phyloP scores from a whole-genome alignment of 2,888 invertebrate species.

The Isoperla grammatica region DNA sequence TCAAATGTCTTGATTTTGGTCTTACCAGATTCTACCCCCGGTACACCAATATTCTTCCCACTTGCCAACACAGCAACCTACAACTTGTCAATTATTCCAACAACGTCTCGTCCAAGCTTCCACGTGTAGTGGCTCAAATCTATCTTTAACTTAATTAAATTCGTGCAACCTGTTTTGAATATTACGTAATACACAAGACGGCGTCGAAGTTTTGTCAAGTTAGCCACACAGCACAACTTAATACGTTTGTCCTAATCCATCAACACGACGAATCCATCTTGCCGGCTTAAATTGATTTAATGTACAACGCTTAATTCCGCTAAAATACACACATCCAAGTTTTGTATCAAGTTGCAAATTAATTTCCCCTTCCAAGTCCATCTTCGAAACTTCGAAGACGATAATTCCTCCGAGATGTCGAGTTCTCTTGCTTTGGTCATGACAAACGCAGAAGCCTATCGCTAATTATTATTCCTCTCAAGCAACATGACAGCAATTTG shows the following conservation, averaged over 20 bases:
- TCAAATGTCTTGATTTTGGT: no score
- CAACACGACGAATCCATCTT: constrained; percentile 22
- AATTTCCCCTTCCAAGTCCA: constrained; percentile 14
- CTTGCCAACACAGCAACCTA: no score
- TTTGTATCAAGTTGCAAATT: constrained; percentile 5
- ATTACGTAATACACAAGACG: constrained; percentile 1
- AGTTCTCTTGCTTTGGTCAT: constrained; percentile 3
- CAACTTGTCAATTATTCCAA: no score
- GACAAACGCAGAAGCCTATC: background rate
- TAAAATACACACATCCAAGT: constrained; percentile 23
- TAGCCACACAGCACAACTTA: no score
- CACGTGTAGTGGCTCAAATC: constrained; percentile 6
- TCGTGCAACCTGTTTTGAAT: constrained; percentile 14
- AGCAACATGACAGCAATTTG: constrained; percentile 11
- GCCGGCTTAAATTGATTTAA: constrained; percentile 27
- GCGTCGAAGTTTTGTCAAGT: no score
- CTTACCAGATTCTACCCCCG: no score
- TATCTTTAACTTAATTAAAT: constrained; percentile 15
- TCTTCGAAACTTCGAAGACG: constrained; percentile 7
- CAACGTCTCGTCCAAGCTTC: constrained; percentile 6
- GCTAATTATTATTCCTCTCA: constrained; percentile 10
- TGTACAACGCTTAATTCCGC: constrained; percentile 26
- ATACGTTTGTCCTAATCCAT: constrained; percentile 26
- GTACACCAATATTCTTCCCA: no score
- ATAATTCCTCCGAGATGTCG: constrained; percentile 4